A percentile compares a stretch with the other conserved stretches of the same genome.
These are phyloP conservation scores for Enteromius afrohamiltoni DNA, from an alignment of 2,797 vertebrate species.

Conservation along the genomic window DNA sequence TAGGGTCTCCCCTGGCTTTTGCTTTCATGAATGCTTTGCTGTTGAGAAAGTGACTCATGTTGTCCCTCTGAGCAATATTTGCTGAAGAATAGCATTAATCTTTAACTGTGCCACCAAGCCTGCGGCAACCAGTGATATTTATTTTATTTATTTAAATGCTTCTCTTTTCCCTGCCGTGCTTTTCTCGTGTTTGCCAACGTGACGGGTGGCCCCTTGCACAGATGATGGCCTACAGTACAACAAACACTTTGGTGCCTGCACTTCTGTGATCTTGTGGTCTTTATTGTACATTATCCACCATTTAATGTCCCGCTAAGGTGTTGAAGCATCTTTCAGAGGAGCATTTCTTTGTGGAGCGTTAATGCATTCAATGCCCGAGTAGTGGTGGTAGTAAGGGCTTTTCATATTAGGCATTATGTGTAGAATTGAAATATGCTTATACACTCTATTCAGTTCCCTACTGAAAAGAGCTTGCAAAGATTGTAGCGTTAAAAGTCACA, in stretches of 20 bases:
- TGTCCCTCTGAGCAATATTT: slow-evolving; percentile 72
- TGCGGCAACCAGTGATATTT: slow-evolving; percentile 73
- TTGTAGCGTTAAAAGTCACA: slow-evolving; percentile 22
- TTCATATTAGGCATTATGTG: slow-evolving; percentile 8
- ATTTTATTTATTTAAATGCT: slow-evolving; percentile 79
- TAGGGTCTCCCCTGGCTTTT: slow-evolving; percentile 66
- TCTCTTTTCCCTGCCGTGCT: slow-evolving; percentile 59
- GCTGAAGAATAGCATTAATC: slow-evolving; percentile 74
- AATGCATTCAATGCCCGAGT: not conserved
- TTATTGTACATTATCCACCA: not conserved
- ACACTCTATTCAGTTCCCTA: not conserved
- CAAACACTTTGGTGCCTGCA: slow-evolving; percentile 13
- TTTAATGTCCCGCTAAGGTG: not conserved
- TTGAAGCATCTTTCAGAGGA: slow-evolving; percentile 11
- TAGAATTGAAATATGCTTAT: not conserved
- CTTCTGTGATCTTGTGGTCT: slow-evolving; percentile 9
- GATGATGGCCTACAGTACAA: slow-evolving; percentile 8
- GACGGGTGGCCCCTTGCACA: slow-evolving; percentile 55
- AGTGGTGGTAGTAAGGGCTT: not conserved
- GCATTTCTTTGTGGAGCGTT: not conserved
- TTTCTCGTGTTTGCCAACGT: slow-evolving; percentile 64
- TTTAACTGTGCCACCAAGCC: slow-evolving; percentile 70
- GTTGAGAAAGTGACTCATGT: slow-evolving; percentile 67
- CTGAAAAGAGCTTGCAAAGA: slow-evolving; percentile 18
- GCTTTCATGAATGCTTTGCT: slow-evolving; percentile 69